Base-by-base conservation (phyloP, 2,888 invertebrate genomes). In the Phengaris arion region DNA sequence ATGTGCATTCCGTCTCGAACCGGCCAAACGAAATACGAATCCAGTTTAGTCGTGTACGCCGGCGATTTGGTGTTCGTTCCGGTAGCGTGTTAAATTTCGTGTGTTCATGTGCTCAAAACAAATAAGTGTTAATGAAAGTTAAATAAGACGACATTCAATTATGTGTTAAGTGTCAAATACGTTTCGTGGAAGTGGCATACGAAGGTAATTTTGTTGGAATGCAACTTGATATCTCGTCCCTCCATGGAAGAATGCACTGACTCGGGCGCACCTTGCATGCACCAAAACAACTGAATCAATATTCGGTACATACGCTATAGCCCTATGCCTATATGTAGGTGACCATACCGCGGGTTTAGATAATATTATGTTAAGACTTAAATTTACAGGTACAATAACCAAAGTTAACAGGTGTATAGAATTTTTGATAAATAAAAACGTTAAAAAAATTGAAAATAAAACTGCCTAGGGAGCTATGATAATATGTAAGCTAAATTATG, bases 201-300 rank as follows among this genome's bases (percentile, higher is more conserved):
- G 81, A 81, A 85, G 93, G 92, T 93, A 90, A 92, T 90, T 87
- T 87, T 88, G 87, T 86, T 88, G 91, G 90, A 92, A 92, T 91
- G 91, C 89, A 91, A 87, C 83, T 83, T 86, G 85, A 87, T 86
- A 89, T 88, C 88, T 89, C 90, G 87, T 89, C 90, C 91, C 91
- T 91, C 90, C 54, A 90, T 85, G 84, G 82, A 89, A 89, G 93
- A 92, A 93, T 93, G 87, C 88, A 89, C 90, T 87, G 48, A 87
- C 89, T 85, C 89, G 81, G 84, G 88, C 92, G 92, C 92, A 93
- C 92, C 92, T 92, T 91, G 90, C 81, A 77, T 76, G 74, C 76
- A 79, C 79, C 77, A 79, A 82, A 82, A 83, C 77, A 77, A 78
- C 75, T 79, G 77, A 78, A 79, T 79, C 80, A 79, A 81, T 79